Percentiles rank a stretch among this genome's conserved stretches.
Conservation (phyloP, 2,888 invertebrate species). For the Mesorhabditis belari region DNA sequence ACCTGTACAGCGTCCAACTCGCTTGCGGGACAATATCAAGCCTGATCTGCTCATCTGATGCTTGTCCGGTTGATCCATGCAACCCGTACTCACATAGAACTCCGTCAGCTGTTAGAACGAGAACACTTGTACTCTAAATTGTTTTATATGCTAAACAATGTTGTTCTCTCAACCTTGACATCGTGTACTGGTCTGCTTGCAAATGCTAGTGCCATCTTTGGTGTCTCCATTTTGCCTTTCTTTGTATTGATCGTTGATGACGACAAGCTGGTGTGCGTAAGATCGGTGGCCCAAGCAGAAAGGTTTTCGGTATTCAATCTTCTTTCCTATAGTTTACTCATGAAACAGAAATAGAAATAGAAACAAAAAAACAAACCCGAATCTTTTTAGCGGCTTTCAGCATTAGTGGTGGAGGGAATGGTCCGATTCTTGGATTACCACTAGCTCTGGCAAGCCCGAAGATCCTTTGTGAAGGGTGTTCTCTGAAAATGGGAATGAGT, state of each 20-base stretch:
- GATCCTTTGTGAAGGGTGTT: background rate
- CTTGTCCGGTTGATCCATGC: conserved; percentile 1
- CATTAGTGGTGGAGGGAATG: conserved; percentile 77
- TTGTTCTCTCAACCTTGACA: background rate
- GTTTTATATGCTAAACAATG: background rate
- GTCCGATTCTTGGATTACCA: conserved; percentile 78
- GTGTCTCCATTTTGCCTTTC: conserved; percentile 10
- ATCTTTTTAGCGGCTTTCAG: conserved; percentile 78
- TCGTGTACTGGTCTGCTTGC: conserved; percentile 4
- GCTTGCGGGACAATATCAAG: conserved; percentile 9
- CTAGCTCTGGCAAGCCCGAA: conserved; percentile 16
- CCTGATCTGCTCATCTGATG: conserved; percentile 13
- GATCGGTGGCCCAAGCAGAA: conserved; percentile 47
- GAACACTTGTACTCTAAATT: background rate
- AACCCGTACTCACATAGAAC: conserved; percentile 20
- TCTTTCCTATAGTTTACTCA: conserved; percentile 27
- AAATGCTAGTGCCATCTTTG: conserved; percentile 26
- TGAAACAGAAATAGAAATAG: too few species aligned
- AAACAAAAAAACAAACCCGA: conserved; percentile 55
- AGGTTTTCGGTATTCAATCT: conserved; percentile 39
- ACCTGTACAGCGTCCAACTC: conserved; percentile 15
- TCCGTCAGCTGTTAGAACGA: conserved; percentile 6
- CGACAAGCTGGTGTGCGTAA: too few species aligned
- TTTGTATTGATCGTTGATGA: conserved; percentile 7
- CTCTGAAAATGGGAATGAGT: background rate